A percentile compares a stretch with the other conserved stretches of the same genome.
Conservation (phyloP, 2,888 invertebrate species). For the Brachyopa scutellaris region DNA sequence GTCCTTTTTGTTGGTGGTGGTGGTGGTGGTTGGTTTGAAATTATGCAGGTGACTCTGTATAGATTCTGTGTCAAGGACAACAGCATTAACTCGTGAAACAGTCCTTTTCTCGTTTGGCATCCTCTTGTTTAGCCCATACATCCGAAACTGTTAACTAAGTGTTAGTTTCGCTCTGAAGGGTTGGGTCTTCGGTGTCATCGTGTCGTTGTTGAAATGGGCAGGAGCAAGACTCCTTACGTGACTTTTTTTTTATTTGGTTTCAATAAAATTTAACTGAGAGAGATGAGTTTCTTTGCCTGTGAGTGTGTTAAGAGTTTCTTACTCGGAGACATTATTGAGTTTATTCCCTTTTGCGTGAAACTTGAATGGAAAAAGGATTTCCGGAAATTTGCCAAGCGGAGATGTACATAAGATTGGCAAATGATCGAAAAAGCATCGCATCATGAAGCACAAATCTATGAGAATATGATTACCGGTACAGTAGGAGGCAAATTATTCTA, state of each 20-base stretch:
- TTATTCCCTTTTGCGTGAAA: neutral
- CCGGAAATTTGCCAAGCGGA: constrained; percentile 19
- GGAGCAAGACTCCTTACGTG: no score
- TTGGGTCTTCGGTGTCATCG: constrained; percentile 6
- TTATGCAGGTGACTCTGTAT: constrained; percentile 55
- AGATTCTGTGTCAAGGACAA: constrained; percentile 72
- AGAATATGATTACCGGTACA: no score
- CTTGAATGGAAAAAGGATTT: constrained; percentile 14
- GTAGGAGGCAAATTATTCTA: no score
- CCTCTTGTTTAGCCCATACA: neutral
- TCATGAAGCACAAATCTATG: neutral
- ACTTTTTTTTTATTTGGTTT: no score
- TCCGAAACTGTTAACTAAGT: constrained; percentile 3
- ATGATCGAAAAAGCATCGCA: neutral
- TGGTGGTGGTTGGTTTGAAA: constrained; percentile 38
- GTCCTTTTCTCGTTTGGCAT: constrained; percentile 46
- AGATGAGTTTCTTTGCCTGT: no score
- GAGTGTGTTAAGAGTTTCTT: constrained; percentile 4
- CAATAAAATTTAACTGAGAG: no score
- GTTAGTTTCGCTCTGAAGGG: constrained; percentile 23
- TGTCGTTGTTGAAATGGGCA: constrained; percentile 17
- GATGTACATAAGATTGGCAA: neutral
- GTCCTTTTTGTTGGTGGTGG: neutral
- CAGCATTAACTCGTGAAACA: constrained; percentile 60
- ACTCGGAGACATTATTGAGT: neutral